These are phyloP conservation scores for Pristis pectinata DNA, from an alignment of 2,797 vertebrate genomes.

Conservation along the genomic window DNA sequence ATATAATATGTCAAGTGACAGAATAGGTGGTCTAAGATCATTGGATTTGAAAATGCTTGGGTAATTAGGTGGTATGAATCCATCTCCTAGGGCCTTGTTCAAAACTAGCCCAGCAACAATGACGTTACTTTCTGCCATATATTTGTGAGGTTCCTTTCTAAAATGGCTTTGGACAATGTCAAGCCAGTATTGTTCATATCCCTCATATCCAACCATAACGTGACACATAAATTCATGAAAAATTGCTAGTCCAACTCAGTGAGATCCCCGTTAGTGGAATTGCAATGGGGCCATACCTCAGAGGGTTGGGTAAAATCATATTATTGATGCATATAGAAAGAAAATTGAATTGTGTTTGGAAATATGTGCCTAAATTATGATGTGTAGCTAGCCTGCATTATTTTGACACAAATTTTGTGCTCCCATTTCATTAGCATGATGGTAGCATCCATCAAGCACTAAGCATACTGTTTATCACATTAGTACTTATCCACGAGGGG, in stretches of 20 bases:
- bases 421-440: no score
- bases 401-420: no score
- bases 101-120: neutral
- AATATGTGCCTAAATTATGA: no score
- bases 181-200: neutral
- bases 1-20: neutral
- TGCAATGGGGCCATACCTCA: no score
- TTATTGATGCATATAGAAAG: no score
- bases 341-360: no score
- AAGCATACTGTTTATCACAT: no score
- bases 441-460: no score
- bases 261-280: no score
- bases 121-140: neutral
- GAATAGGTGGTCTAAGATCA: neutral
- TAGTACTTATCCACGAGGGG: no score
- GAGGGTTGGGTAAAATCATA: no score
- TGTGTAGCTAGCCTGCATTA: no score
- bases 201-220: neutral
- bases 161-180: neutral
- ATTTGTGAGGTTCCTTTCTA: neutral
- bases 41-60: neutral
- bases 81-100: neutral
- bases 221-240: neutral
- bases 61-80: neutral
- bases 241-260: neutral